Conservation (phyloP, 2,888 invertebrate species). For the Criorhina ranunculi region DNA sequence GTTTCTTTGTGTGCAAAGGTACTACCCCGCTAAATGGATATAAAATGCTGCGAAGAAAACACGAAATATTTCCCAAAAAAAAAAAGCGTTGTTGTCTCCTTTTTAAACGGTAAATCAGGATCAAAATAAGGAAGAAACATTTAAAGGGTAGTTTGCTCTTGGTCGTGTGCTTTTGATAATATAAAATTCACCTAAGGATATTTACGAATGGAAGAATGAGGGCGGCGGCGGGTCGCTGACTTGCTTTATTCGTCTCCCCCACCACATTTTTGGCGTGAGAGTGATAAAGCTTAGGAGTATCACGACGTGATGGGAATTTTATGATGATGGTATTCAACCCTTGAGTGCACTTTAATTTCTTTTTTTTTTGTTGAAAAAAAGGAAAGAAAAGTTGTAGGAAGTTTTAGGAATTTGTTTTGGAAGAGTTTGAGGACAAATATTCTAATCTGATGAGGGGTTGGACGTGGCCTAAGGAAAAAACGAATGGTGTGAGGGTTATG, state of each 20-base stretch:
- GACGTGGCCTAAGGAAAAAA: too few species aligned
- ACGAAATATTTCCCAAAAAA: neutral
- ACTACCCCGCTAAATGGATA: neutral
- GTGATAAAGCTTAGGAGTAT: neutral
- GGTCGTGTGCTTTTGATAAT: neutral
- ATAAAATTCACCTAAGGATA: neutral
- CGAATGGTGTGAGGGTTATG: too few species aligned
- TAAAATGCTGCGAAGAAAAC: constrained; percentile 4
- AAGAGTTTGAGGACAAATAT: neutral
- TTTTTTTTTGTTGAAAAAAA: neutral
- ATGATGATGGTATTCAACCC: neutral
- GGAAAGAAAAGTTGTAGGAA: neutral
- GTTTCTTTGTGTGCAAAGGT: constrained; percentile 3
- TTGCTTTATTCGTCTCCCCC: too few species aligned
- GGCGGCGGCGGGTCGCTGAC: neutral
- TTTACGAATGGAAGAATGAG: neutral
- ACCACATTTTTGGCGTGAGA: neutral
- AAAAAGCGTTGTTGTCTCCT: neutral
- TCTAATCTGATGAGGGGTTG: neutral
- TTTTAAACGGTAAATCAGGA: constrained; percentile 11
- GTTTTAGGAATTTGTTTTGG: too few species aligned
- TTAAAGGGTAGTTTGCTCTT: constrained; percentile 5
- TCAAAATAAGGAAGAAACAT: neutral
- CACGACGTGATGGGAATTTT: constrained; percentile 12
- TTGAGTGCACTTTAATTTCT: neutral